Evolutionary conservation across 2,888 invertebrate genomes (phyloP), one percentile per base, ranked within the genome.

Genomic region (Lasioglossum morio): DNA sequence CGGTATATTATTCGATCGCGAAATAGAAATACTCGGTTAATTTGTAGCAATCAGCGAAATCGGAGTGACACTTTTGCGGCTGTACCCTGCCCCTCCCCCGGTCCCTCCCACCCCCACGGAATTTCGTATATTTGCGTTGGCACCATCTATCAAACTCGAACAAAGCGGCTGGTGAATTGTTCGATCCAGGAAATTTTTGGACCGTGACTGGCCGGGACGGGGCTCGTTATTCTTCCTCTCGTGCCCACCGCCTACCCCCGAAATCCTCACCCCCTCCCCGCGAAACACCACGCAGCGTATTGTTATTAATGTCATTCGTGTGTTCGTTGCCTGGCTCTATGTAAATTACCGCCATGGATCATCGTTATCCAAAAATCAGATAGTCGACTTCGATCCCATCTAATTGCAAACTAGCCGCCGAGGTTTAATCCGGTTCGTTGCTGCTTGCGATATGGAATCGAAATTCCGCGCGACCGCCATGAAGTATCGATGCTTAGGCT

Each of bases 61-160:
- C 72, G 48, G 40, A 85, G 85, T 85, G 86, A 87, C 85, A 85
- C 83, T 85, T 90, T 84, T 79, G 82, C 86, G 81, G 80, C 80
- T 70, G 70, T 4, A n/a, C 0, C 8, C 8, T 30, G 34, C 10
- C 12, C 66, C 37, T 0, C 14, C 40, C 4, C 8, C 34, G 5
- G 34, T 19, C 3, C 2, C 75, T 53, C 12, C 74, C 43, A 57
- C 66, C 12, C n/a, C 23, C 76, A 3, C 53, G 77, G 88, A 89
- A 88, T 90, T 81, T 83, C 90, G 86, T 83, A 63, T 81, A 82
- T 88, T 89, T 90, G 79, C 83, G 72, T 63, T 78, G 84, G 75
- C 88, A 84, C 90, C 91, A 93, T 92, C 92, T 91, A 93, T 93
- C 92, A 93, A 92, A 88, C 88, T 84, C 84, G 90, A 92, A 93